These are phyloP conservation scores for Diglossa cyanea DNA, from an alignment of 2,797 vertebrate species.

Conservation along the genomic window DNA sequence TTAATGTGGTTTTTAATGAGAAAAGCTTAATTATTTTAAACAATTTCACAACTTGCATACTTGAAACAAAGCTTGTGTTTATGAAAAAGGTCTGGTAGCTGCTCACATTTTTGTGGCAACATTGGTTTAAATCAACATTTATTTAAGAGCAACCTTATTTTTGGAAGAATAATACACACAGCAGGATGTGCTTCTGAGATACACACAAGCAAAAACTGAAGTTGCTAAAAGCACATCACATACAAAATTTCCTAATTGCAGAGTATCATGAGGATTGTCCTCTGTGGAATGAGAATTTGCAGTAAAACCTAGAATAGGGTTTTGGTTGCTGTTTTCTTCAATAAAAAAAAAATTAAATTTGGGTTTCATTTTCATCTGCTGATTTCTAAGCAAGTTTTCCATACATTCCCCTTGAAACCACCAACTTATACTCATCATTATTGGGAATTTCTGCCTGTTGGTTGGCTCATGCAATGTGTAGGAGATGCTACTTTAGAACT, in stretches of 20 bases:
- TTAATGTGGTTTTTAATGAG: neutral
- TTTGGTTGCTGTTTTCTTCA: neutral
- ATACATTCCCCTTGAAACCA: neutral
- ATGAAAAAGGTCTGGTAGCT: neutral
- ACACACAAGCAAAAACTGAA: neutral
- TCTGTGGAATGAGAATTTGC: neutral
- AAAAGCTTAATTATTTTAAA: neutral
- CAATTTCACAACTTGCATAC: neutral
- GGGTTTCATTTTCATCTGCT: neutral
- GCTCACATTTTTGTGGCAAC: neutral
- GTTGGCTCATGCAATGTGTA: neutral
- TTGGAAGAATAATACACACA: neutral
- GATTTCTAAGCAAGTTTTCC: neutral
- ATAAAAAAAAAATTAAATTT: accelerated
- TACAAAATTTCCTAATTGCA: neutral
- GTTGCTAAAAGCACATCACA: accelerated
- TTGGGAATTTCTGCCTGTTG: neutral
- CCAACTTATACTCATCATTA: neutral
- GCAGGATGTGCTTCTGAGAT: neutral
- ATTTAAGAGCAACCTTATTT: neutral
- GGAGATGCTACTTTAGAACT: neutral
- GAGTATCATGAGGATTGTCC: neutral
- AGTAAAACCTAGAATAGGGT: accelerated
- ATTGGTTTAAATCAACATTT: neutral
- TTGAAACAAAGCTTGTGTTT: neutral